Percentiles rank a stretch among this genome's conserved stretches.
These are phyloP conservation scores for Psittacula echo DNA, from an alignment of 2,797 vertebrate species.

Conservation along the genomic window DNA sequence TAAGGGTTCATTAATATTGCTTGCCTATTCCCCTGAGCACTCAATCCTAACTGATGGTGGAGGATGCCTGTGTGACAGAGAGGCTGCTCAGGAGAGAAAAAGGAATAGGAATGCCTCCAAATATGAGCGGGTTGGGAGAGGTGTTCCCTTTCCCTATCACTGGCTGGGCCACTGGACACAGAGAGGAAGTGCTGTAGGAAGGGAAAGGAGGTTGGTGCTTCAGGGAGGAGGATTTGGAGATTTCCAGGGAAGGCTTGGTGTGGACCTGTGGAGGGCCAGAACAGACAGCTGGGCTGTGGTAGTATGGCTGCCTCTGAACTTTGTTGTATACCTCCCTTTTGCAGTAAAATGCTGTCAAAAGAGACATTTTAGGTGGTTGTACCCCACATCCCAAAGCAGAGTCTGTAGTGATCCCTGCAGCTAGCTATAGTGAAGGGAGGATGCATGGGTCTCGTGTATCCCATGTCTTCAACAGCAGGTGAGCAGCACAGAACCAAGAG, in stretches of 20 bases:
- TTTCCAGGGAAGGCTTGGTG: neutral
- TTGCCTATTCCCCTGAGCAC: neutral
- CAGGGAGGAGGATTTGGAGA: neutral
- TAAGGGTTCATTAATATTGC: neutral
- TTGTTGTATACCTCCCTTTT: neutral
- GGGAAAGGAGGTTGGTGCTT: neutral
- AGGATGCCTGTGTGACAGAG: neutral
- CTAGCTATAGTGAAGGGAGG: neutral
- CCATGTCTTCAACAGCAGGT: neutral
- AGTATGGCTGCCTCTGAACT: neutral
- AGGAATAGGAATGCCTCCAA: neutral
- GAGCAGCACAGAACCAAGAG: neutral
- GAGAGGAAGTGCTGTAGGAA: neutral
- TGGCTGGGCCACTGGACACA: neutral
- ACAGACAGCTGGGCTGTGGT: neutral
- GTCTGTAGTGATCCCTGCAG: neutral
- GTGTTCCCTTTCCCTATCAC: neutral
- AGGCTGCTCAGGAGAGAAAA: neutral
- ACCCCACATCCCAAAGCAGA: neutral
- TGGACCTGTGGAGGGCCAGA: neutral
- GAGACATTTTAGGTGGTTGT: neutral
- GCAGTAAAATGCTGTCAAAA: neutral
- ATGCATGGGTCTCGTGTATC: rapidly evolving
- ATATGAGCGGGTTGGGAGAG: neutral
- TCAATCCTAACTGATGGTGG: neutral